phyloP scores from a whole-genome alignment of 2,113 vertebrate genomes.

The Monopterus albus region DNA sequence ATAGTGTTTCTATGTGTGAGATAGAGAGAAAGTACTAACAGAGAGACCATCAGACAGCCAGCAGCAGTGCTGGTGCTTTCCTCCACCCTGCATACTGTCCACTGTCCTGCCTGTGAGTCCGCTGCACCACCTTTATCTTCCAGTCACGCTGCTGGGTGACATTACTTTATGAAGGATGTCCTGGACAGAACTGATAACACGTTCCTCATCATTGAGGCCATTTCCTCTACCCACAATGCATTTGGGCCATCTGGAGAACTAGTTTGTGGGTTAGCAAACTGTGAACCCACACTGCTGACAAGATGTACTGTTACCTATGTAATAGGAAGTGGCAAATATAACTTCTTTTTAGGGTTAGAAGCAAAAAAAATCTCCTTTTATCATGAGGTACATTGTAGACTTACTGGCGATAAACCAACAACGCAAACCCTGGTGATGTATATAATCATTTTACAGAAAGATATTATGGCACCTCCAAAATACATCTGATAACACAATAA shows the following conservation, averaged over 20 bases:
- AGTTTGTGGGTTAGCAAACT: conserved; percentile 36
- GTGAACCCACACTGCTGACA: neutral
- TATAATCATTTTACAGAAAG: neutral
- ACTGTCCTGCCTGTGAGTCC: conserved; percentile 9
- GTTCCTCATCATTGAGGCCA: conserved; percentile 59
- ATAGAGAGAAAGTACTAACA: neutral
- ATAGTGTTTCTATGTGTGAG: neutral
- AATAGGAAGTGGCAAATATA: no score
- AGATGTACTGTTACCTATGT: no score
- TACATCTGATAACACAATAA: neutral
- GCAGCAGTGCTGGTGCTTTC: neutral
- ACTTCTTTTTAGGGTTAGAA: no score
- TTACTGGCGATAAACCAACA: neutral
- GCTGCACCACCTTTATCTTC: conserved; percentile 45
- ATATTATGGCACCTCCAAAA: neutral
- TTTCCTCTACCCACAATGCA: conserved; percentile 66
- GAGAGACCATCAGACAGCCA: neutral
- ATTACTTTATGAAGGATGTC: conserved; percentile 62
- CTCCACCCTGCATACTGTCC: neutral
- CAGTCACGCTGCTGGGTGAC: conserved; percentile 51
- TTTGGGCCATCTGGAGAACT: conserved; percentile 51
- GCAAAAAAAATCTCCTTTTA: neutral
- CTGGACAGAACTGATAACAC: conserved; percentile 62
- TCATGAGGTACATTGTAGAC: neutral
- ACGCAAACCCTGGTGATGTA: neutral